phyloP scores from a whole-genome alignment of 2,888 invertebrate species.

The Euphydryas editha region DNA sequence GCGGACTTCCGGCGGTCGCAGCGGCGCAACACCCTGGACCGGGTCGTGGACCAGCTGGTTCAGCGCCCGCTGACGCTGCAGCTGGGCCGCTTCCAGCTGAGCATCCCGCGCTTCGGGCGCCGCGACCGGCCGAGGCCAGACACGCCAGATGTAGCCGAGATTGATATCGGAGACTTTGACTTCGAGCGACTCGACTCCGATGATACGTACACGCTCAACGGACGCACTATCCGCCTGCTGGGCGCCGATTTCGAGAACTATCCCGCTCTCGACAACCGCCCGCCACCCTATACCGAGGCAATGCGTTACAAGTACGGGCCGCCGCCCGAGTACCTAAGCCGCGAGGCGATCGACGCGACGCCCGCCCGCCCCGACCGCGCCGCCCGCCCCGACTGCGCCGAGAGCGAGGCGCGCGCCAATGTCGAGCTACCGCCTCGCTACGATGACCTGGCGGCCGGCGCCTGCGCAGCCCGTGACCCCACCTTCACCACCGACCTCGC shows the following conservation, averaged over 20 bases:
- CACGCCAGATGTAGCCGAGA: constrained; percentile 71
- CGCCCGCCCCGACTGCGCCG: constrained; percentile 36
- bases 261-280: constrained; percentile 55
- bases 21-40: constrained; percentile 56
- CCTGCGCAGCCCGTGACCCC: constrained; percentile 30
- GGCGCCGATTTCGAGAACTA: constrained; percentile 72
- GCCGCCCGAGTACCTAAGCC: constrained; percentile 70
- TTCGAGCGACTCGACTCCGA: constrained; percentile 62
- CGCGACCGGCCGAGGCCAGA: constrained; percentile 55
- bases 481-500: constrained; percentile 35
- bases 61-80: constrained; percentile 60
- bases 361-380: too few species aligned
- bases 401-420: constrained; percentile 63
- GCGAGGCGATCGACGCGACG: constrained; percentile 59
- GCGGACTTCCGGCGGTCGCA: constrained; percentile 54
- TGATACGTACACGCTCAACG: constrained; percentile 76
- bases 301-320: constrained; percentile 76
- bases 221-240: constrained; percentile 70
- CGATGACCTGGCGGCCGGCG: constrained; percentile 59
- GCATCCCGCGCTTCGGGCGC: constrained; percentile 63
- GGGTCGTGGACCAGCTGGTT: constrained; percentile 57
- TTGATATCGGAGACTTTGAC: constrained; percentile 66
- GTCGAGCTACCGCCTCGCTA: constrained; percentile 75
- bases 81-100: constrained; percentile 69
- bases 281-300: constrained; percentile 73